These are phyloP conservation scores for Disparrhopalites patrizii DNA, from an alignment of 2,888 invertebrate species.

Conservation along the genomic window DNA sequence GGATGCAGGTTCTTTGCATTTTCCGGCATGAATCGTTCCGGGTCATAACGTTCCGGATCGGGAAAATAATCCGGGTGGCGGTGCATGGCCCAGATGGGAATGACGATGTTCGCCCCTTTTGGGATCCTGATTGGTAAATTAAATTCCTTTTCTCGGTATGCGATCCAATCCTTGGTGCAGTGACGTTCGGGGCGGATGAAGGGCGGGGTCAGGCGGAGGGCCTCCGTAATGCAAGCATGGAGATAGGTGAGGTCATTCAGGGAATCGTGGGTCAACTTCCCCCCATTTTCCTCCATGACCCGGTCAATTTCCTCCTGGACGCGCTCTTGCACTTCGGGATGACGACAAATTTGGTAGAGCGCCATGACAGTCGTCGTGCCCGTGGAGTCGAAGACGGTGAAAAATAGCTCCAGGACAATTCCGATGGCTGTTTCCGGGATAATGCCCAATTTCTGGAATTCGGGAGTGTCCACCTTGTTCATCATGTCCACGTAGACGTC, in stretches of 20 bases:
- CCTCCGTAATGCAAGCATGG: constrained; percentile 32
- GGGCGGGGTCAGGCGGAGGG: constrained; percentile 24
- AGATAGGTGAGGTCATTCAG: constrained; percentile 23
- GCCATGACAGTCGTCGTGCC: constrained; percentile 36
- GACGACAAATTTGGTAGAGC: constrained; percentile 34
- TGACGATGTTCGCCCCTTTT: constrained; percentile 30
- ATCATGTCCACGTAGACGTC: constrained; percentile 32
- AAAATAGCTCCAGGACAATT: constrained; percentile 43
- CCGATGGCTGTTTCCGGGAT: constrained; percentile 36
- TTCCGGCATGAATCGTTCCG: constrained; percentile 40
- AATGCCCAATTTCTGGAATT: constrained; percentile 35
- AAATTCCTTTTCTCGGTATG: constrained; percentile 30
- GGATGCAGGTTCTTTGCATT: constrained; percentile 38
- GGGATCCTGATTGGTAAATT: constrained; percentile 5
- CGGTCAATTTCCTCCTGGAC: constrained; percentile 40
- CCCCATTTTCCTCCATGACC: constrained; percentile 23
- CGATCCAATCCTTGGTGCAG: constrained; percentile 33
- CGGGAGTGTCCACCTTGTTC: constrained; percentile 25
- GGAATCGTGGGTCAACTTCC: constrained; percentile 21
- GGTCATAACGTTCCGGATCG: constrained; percentile 35
- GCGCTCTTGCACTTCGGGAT: constrained; percentile 41
- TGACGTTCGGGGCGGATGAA: constrained; percentile 30
- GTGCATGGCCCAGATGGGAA: constrained; percentile 43
- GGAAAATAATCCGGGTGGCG: constrained; percentile 35
- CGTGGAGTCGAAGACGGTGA: constrained; percentile 40